Evolutionary conservation across 2,113 vertebrate species (phyloP).

Genomic region (Crotalus viridis): DNA sequence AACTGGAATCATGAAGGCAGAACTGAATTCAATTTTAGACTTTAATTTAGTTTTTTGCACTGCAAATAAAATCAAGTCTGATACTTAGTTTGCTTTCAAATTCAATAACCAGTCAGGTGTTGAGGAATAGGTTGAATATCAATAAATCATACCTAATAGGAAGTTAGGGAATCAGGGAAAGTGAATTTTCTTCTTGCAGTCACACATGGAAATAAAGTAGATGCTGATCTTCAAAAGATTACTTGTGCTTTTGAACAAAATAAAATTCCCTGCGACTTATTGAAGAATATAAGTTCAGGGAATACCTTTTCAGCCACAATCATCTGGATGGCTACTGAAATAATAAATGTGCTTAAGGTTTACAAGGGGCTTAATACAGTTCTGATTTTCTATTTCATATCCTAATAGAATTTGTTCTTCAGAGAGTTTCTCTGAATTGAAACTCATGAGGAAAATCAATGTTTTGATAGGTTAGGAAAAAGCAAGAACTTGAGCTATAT

Average conservation of each 20-base stretch:
- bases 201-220: not conserved
- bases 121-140: not conserved
- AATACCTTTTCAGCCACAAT: not conserved
- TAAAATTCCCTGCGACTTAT: not conserved
- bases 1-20: not conserved
- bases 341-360: not conserved
- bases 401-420: not conserved
- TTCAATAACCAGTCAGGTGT: not conserved
- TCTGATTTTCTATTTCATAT: not conserved
- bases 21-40: not conserved
- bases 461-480: not conserved
- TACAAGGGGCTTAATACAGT: not conserved
- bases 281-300: not conserved
- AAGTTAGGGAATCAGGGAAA: not conserved
- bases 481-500: not conserved
- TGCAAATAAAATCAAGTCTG: not conserved
- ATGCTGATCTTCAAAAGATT: not conserved
- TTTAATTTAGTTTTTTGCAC: not conserved
- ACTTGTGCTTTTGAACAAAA: not conserved
- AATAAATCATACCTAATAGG: not conserved
- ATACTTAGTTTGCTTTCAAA: not conserved
- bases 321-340: not conserved
- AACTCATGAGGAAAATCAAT: not conserved
- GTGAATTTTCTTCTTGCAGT: not conserved
- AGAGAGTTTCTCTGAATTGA: not conserved